Evolutionary conservation across 2,113 vertebrate genomes (phyloP), one percentile per base, ranked within the genome.

Genomic region (Gracilinanus agilis): DNA sequence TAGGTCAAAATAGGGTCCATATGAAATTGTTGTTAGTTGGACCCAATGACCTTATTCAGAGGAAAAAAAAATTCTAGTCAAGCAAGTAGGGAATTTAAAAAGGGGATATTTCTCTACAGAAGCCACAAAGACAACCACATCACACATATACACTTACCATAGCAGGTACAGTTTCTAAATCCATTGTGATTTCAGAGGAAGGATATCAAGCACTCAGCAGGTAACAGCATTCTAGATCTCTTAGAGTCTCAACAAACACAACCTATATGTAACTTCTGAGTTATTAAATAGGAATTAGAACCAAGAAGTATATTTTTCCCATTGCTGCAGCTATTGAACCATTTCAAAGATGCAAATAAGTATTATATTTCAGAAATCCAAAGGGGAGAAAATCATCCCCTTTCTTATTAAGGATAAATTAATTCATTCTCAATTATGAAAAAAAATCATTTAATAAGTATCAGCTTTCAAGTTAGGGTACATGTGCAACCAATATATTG

Each of bases 1-100:
- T 83, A 95, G 95, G 93, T 97, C 94, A 90, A 53, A 83, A 91
- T 95, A 97, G 95, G 90, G 97, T 89, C 55, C 96, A 93, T 96
- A 88, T 3, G 8, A 11, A n/a, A 94, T 94, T 96, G 96, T 34
- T 93, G 90, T 44, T 13, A 97, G 94, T 55, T 49, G 0, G 4
- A 92, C 54, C 93, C 56, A 89, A 95, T 95, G 94, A 92, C 25
- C 93, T 40, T 34, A 83, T 95, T 96, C 95, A 97, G 96, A 94
- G 89, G 93, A 95, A 97, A 94, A 96, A 95, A 97, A 94, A 93
- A 95, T 91, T 96, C 93, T 44, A 93, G 9, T 40, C 34, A 40
- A 6, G 16, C n/a, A 89, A 91, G 88, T 54, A 90, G 21, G 19
- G 44, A 96, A 92, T 94, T 96, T 95, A 24, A 61, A 95, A 97